These are phyloP conservation scores for Meloidogyne exigua DNA, from an alignment of 1,140 invertebrate species.

Conservation along the genomic window DNA sequence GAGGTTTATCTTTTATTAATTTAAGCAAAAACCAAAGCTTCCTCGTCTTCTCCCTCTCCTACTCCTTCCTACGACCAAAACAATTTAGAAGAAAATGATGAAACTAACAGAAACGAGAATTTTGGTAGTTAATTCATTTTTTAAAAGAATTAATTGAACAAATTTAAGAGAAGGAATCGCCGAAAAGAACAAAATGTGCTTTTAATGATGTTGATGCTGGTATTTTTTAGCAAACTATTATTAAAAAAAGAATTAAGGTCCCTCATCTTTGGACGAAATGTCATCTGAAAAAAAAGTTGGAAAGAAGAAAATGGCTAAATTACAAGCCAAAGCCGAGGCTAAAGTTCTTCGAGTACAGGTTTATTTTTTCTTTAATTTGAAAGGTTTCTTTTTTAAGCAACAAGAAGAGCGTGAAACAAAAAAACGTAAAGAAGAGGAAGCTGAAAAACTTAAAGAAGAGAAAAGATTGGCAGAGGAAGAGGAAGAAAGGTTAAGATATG, in stretches of 20 bases:
- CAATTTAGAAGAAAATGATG: slow-evolving; percentile 26
- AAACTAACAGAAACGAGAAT: slow-evolving; percentile 9
- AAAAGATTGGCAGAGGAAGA: slow-evolving; percentile 45
- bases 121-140: background rate
- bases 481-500: slow-evolving; percentile 40
- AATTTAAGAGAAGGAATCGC: slow-evolving; percentile 1
- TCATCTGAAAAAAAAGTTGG: slow-evolving; percentile 52
- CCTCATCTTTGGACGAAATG: slow-evolving; percentile 17
- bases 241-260: background rate
- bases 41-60: background rate
- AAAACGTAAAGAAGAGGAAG: slow-evolving; percentile 24
- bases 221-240: background rate
- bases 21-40: background rate
- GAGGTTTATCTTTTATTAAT: background rate
- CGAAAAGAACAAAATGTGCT: background rate
- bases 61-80: background rate
- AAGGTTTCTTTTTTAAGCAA: slow-evolving; percentile 36
- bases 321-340: slow-evolving; percentile 60
- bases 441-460: slow-evolving; percentile 37
- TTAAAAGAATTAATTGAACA: too few relatives aligned
- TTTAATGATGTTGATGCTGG: background rate
- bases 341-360: slow-evolving; percentile 52
- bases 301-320: slow-evolving; percentile 60
- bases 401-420: slow-evolving; percentile 47
- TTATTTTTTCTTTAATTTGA: background rate